Evolutionary conservation across 1,140 invertebrate species (phyloP), one percentile per base, ranked within the genome.

Genomic region (Drosophila melanica): DNA sequence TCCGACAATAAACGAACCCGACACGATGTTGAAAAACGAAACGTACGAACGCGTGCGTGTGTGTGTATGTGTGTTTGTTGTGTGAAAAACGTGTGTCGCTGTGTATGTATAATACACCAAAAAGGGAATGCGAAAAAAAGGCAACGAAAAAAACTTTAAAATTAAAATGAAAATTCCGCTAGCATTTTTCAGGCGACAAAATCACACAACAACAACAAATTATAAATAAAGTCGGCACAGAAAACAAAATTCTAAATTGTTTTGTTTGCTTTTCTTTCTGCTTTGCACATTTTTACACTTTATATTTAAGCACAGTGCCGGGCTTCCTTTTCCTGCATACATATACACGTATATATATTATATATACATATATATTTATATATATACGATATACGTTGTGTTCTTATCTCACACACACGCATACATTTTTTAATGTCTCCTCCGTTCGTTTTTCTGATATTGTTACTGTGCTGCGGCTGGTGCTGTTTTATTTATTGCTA

Each of bases 51-150:
- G 60, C 16, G 27, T 55, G 39, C 44, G 39, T 58, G 23, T 66
- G 45, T 79, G 51, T 48, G 59, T 60, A 20, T 57, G 47, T 63
- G 54, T 42, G 65, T 66, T 57, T 79, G 71, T 78, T 75, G 79
- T 69, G 67, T 75, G 71, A 47, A 87, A 84, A 84, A 81, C 75
- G 72, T 77, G 82, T 81, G 71, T 82, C 68, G 78, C 59, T 89
- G 77, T 79, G 84, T 87, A 87, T 85, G 81, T 85, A 85, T 82
- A 89, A 87, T 71, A 89, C 79, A 84, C 79, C 65, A 80, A 85
- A 80, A 85, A 72, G 58, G 50, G 47, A 67, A 44, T 64, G 14
- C 47, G 33, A 70, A 58, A 72, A 69, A 80, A 74, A 66, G 37
- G 55, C 18, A 64, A 30, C 14, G 30, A 68, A 79, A 65, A 69